Percentiles rank a stretch among this genome's conserved stretches.
These are phyloP conservation scores for Trichogramma dendrolimi DNA, from an alignment of 2,888 invertebrate species.

Conservation along the genomic window DNA sequence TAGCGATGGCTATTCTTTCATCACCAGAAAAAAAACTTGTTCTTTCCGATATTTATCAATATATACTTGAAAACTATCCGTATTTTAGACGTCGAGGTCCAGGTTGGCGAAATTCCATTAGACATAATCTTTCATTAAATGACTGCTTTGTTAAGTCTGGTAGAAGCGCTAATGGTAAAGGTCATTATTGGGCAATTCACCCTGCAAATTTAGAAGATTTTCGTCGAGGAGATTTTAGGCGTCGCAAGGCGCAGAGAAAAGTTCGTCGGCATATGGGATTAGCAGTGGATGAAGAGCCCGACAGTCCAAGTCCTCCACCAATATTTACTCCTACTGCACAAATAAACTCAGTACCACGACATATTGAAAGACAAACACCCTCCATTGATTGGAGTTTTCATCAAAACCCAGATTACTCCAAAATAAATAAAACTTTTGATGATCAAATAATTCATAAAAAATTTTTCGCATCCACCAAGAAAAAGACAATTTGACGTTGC, in stretches of 20 bases:
- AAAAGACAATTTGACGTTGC: conserved; percentile 94
- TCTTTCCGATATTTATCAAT: conserved; percentile 95
- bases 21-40: conserved; percentile 89
- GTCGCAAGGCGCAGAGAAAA: conserved; percentile 93
- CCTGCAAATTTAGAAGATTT: conserved; percentile 97
- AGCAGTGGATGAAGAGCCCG: conserved; percentile 92
- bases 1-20: conserved; percentile 96
- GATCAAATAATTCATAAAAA: conserved; percentile 36
- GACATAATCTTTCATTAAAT: conserved; percentile 94
- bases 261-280: conserved; percentile 96
- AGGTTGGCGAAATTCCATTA: conserved; percentile 96
- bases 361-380: conserved; percentile 39
- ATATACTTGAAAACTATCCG: conserved; percentile 93
- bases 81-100: conserved; percentile 94
- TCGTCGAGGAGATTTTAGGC: conserved; percentile 90
- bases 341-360: conserved; percentile 29
- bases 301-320: conserved; percentile 84
- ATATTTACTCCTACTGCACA: conserved; percentile 63
- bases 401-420: conserved; percentile 23
- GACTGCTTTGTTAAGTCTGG: conserved; percentile 98
- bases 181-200: conserved; percentile 98
- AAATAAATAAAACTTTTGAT: conserved; percentile 22
- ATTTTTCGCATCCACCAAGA: conserved; percentile 54
- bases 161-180: conserved; percentile 94
- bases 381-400: conserved; percentile 45